These are phyloP conservation scores for Chaetura pelagica DNA, from an alignment of 2,113 vertebrate species.

Conservation along the genomic window DNA sequence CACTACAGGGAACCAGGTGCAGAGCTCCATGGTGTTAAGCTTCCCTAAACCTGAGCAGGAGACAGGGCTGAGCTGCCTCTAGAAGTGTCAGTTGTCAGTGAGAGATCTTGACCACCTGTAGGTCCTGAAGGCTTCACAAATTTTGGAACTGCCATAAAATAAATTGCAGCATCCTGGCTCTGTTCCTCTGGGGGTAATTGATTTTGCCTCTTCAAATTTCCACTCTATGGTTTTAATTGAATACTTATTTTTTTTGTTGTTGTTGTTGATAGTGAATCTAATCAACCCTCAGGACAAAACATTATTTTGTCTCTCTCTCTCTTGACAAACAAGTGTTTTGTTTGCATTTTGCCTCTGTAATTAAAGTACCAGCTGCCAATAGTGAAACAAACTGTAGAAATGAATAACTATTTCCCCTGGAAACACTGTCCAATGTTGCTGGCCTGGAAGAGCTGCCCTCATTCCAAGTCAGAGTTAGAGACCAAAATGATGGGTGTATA, in stretches of 20 bases:
- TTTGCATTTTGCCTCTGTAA: not conserved
- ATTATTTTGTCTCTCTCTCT: not conserved
- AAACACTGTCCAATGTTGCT: not conserved
- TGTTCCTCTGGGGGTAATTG: not conserved
- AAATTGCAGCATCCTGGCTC: not conserved
- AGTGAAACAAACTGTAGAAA: not conserved
- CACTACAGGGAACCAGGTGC: not conserved
- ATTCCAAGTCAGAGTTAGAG: not conserved
- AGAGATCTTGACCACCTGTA: not conserved
- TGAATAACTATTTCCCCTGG: not conserved
- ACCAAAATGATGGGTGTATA: not conserved
- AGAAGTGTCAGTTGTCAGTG: not conserved
- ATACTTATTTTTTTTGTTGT: not conserved
- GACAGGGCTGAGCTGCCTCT: not conserved
- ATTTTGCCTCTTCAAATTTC: not conserved
- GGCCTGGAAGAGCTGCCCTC: not conserved
- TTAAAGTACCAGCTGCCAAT: constrained; percentile 1
- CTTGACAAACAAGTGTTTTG: constrained; percentile 4
- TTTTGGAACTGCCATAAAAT: not conserved
- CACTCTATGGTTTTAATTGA: not conserved
- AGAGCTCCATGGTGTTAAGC: not conserved
- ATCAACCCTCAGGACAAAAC: not conserved
- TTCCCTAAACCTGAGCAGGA: not conserved
- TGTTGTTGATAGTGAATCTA: not conserved
- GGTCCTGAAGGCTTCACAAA: not conserved